These are phyloP conservation scores for Natrix natrix DNA, from an alignment of 2,797 vertebrate species.

Conservation along the genomic window DNA sequence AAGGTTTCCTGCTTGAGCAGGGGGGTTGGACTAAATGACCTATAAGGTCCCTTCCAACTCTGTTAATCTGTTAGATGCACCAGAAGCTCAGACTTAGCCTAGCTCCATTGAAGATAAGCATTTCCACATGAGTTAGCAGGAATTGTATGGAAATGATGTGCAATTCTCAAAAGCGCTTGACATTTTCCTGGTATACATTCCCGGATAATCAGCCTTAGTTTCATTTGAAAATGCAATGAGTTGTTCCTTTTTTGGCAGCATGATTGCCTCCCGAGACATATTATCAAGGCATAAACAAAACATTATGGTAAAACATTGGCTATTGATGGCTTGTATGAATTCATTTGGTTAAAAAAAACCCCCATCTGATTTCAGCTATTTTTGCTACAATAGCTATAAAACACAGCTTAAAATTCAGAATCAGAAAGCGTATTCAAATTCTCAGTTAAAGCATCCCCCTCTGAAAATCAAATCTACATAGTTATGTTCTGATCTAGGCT, in stretches of 20 bases:
- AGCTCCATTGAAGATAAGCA: neutral
- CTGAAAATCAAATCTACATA: neutral
- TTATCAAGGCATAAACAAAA: neutral
- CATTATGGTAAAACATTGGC: accelerated
- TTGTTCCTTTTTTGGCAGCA: constrained; percentile 28
- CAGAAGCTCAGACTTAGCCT: neutral
- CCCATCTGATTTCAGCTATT: neutral
- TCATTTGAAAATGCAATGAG: constrained; percentile 24
- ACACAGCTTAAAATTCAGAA: neutral
- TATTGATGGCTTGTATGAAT: neutral
- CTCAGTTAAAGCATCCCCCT: neutral
- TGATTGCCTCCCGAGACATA: constrained; percentile 8
- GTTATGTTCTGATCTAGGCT: no score
- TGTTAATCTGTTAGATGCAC: no score
- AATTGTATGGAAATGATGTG: constrained; percentile 38
- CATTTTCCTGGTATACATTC: constrained; percentile 40
- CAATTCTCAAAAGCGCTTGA: constrained; percentile 32
- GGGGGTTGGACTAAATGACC: no score
- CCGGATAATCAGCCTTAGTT: constrained; percentile 31
- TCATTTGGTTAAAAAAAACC: neutral
- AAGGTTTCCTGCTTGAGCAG: no score
- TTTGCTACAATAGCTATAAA: neutral
- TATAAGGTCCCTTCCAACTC: no score
- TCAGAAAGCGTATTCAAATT: neutral
- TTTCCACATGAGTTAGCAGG: constrained; percentile 32